Base-by-base conservation (phyloP, 2,113 vertebrate genomes). In the Tricholaema leucomelas region DNA sequence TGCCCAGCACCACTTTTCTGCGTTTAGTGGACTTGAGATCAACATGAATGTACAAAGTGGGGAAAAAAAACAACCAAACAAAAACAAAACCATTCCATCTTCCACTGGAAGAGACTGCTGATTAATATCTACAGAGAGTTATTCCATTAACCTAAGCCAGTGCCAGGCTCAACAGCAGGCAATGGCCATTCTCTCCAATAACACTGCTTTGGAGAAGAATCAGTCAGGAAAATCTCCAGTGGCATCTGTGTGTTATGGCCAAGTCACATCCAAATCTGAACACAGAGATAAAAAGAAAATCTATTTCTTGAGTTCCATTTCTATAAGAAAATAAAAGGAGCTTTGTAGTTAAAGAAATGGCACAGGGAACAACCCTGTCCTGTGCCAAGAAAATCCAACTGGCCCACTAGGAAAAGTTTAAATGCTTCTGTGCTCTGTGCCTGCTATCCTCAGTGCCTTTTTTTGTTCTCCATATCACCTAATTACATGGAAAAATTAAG, bases 221-320 rank as follows among this genome's bases (percentile, higher is more conserved):
- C 38, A 58, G 76, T 35, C 77, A 71, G 87, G 86, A 88, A 91
- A 85, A 87, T 27, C 64, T 80, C 79, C 78, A 33, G 1, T 15
- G 24, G 67, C 63, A 77, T 60, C 71, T 19, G 2, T 40, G n/a
- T 5, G 1, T 54, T 90, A 56, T 2, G 69, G 88, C 65, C 93
- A 64, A 90, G 65, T 65, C 77, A 71, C 55, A 56, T 2, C 83
- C 67, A 70, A 90, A 89, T 92, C 90, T 85, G 92, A 95, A 89
- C 73, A 64, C 17, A 75, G 15, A 74, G 6, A 77, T 9, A 81
- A 81, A 70, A 81, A 82, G 50, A 65, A 70, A 27, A 78, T 27
- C 27, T 44, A 30, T 31, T 88, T 90, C 85, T 69, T 44, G 48
- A 91, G 28, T 86, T 69, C 67, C 66, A 78, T 52, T 89, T 90